Base-by-base conservation (phyloP, 1,140 invertebrate species). In the Neotoxoptera formosana region DNA sequence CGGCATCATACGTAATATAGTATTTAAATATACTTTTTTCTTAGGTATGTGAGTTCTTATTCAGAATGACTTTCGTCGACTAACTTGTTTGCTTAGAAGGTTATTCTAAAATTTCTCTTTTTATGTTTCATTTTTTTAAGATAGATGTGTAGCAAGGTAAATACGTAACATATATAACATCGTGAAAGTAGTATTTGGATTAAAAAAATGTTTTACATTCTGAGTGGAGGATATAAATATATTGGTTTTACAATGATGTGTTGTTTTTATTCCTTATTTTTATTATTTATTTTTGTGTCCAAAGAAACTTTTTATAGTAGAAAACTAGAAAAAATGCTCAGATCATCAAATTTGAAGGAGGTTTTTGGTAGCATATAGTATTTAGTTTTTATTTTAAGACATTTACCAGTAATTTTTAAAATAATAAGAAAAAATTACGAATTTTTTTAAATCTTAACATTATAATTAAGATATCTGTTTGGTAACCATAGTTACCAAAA, bases 31-130 rank as follows among this genome's bases (percentile, higher is more conserved):
- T 9, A 17, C 17, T 87, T 48, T 21, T 45, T n/a, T 47, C 11
- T 21, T 34, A 41, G 41, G 41, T 41, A 89, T 25, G 30, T 53
- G 2, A 25, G n/a, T 36, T 89, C 21, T 41, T 4, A 41, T 56
- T 41, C 36, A 17, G n/a, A 7, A 89, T 41, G 21, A 56, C 51
- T 56, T 89, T 89, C 87, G 34, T 89, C 51, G 20, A 36, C 4
- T 36, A 89, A 89, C 88, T 56, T 56, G 88, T 56, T 56, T 56
- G 53, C 34, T 11, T 11, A 41, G 48, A 89, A n/a, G 48, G 48
- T 56, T 89, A 41, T 21, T 36, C 20, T 89, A 25, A 41, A 89
- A 89, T 89, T 89, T 89, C 88, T 89, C 88, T 89, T 89, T 34
- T 56, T 56, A 14, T 14, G 48, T 25, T 56, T 25, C 11, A 89